These are phyloP conservation scores for Gouania willdenowi DNA, from an alignment of 2,797 vertebrate genomes.

Conservation along the genomic window DNA sequence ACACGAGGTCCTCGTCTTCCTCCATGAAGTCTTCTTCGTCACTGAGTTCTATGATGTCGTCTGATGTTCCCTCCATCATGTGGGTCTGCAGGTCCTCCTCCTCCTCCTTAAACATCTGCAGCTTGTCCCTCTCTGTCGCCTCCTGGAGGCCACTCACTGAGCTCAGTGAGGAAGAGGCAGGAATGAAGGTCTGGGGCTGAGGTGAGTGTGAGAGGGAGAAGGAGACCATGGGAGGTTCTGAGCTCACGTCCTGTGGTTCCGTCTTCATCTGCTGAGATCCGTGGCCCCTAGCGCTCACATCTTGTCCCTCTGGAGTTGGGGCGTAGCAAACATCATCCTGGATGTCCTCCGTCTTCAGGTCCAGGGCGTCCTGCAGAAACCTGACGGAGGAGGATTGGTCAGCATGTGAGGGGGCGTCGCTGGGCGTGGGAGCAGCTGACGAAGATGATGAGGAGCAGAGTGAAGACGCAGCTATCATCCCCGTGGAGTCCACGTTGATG, in stretches of 20 bases:
- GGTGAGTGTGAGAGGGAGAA: too few relatives aligned
- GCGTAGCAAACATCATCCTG: too few relatives aligned
- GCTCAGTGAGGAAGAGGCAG: too few relatives aligned
- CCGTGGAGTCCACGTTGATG: conserved; percentile 35
- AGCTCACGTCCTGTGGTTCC: too few relatives aligned
- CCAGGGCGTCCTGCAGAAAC: conserved; percentile 10
- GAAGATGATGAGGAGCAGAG: conserved; percentile 68
- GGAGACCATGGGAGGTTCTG: too few relatives aligned
- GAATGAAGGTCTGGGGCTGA: too few relatives aligned
- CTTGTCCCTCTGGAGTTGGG: too few relatives aligned
- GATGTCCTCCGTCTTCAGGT: conserved; percentile 83
- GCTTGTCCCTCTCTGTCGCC: too few relatives aligned
- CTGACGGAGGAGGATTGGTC: conserved; percentile 26
- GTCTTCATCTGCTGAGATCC: too few relatives aligned
- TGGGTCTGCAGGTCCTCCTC: conserved; percentile 30
- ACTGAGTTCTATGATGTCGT: conserved; percentile 77
- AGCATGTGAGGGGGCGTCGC: conserved; percentile 54
- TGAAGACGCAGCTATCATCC: conserved; percentile 27
- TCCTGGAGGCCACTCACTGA: too few relatives aligned
- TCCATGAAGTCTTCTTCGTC: conserved; percentile 87
- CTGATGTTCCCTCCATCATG: conserved; percentile 29
- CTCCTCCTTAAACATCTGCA: conserved; percentile 44
- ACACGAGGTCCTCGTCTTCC: conserved; percentile 91
- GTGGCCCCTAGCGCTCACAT: too few relatives aligned
- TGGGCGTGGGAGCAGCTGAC: conserved; percentile 61